Evolutionary conservation across 2,113 vertebrate species (phyloP), one percentile per base, ranked within the genome.

Genomic region (Petrocephalus zakoni): DNA sequence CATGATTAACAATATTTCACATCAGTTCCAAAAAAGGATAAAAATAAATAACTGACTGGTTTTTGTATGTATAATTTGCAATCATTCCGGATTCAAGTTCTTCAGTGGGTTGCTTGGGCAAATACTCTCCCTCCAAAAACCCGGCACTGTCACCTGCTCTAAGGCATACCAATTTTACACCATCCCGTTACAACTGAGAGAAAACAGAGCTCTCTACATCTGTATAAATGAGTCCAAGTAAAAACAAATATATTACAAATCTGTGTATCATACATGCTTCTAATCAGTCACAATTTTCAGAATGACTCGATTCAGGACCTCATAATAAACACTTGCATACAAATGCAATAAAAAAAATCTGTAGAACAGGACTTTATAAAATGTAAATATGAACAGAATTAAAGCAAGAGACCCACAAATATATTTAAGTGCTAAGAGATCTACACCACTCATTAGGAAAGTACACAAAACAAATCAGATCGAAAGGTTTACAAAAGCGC

Each of bases 271-370:
- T 51, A 78, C 84, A 55, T 53, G 61, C 53, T 34, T 86, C 21
- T 86, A 49, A 56, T 86, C 53, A 56, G 34, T 46, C 52, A 64
- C 82, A 86, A 47, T 68, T 49, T 75, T 72, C 0, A 89, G 46
- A 53, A 53, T 56, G 11, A 37, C 51, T 83, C 55, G 11, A 52
- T 87, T 81, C 55, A 72, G 37, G 72, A 56, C 56, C 19, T 34
- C 52, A 88, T 84, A 88, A 88, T 46, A 15, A 84, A 84, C 37
- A 84, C 25, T 83, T 58, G 52, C 75, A 83, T 83, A 88, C 53
- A 61, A 88, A 61, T 56, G 88, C 75, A 88, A 84, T 88, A 78
- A 15, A 25, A 53, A 88, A 51, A 64, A 17, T n/a, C 13, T 46
- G 25, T 61, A 52, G 46, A 88, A 58, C 29, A 53, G 46, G 46